A percentile compares a stretch with the other conserved stretches of the same genome.
These are phyloP conservation scores for Sebastes glaucus DNA, from an alignment of 2,797 vertebrate genomes.

Conservation along the genomic window DNA sequence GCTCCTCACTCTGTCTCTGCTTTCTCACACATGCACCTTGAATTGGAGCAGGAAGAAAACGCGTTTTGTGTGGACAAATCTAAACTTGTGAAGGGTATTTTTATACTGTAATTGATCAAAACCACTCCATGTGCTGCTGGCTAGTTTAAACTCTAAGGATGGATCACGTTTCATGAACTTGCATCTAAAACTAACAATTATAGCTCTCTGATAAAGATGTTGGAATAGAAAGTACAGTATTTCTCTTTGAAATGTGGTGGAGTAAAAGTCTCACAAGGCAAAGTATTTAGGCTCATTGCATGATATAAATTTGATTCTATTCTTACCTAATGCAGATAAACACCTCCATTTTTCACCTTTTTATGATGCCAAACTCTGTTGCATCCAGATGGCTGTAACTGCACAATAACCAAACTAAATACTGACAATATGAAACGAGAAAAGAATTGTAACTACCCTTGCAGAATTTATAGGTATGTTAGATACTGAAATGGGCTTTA, in stretches of 20 bases:
- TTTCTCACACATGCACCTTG: not conserved
- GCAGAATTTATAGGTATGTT: constrained; percentile 39
- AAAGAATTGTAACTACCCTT: constrained; percentile 11
- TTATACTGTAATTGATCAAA: not conserved
- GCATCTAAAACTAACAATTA: not conserved
- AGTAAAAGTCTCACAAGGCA: not conserved
- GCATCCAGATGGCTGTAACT: constrained; percentile 29
- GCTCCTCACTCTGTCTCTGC: not conserved
- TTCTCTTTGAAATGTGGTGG: not conserved
- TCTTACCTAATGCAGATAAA: constrained; percentile 8
- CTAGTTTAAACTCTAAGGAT: not conserved
- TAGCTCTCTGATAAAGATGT: not conserved
- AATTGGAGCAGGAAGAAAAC: not conserved
- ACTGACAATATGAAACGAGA: constrained; percentile 23
- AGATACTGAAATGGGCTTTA: constrained; percentile 41
- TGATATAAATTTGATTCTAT: not conserved
- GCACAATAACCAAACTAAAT: constrained; percentile 27
- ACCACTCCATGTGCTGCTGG: not conserved
- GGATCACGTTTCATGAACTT: not conserved
- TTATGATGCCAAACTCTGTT: constrained; percentile 11
- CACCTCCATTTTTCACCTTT: not conserved
- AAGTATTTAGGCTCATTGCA: not conserved
- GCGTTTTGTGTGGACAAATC: not conserved
- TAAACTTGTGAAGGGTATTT: not conserved
- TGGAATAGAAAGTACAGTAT: not conserved